Percentiles rank a stretch among this genome's conserved stretches.
Evolutionary conservation across 2,113 vertebrate genomes (phyloP).

Genomic region (Lepidothrix coronata): DNA sequence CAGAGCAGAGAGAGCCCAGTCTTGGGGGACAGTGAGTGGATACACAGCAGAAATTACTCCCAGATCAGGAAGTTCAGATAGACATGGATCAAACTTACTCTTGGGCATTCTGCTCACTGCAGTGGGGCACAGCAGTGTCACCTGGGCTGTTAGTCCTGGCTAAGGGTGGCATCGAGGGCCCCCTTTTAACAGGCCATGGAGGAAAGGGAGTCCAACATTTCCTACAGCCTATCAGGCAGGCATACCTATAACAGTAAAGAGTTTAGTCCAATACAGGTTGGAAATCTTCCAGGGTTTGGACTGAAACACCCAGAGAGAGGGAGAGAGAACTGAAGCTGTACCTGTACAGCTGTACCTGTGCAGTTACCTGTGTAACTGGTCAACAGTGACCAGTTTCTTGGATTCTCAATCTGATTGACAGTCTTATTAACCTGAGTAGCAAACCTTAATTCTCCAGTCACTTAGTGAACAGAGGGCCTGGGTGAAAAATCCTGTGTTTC

Average conservation of each 20-base stretch:
- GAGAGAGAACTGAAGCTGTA: not conserved
- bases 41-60: not conserved
- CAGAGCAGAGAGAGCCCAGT: not conserved
- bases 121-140: not conserved
- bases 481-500: not conserved
- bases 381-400: not conserved
- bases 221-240: not conserved
- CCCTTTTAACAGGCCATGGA: accelerated
- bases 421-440: not conserved
- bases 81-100: not conserved
- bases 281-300: not conserved
- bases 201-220: not conserved
- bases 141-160: not conserved
- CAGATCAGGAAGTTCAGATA: not conserved
- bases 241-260: not conserved
- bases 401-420: not conserved
- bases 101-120: not conserved
- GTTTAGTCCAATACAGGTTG: not conserved
- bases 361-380: not conserved
- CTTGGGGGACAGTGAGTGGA: too few species aligned
- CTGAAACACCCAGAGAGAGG: not conserved
- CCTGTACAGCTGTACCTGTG: too few species aligned
- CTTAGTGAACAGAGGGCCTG: not conserved
- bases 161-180: not conserved
- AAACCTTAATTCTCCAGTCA: not conserved